phyloP scores from a whole-genome alignment of 2,113 vertebrate genomes.

The Psilopogon haemacephalus region DNA sequence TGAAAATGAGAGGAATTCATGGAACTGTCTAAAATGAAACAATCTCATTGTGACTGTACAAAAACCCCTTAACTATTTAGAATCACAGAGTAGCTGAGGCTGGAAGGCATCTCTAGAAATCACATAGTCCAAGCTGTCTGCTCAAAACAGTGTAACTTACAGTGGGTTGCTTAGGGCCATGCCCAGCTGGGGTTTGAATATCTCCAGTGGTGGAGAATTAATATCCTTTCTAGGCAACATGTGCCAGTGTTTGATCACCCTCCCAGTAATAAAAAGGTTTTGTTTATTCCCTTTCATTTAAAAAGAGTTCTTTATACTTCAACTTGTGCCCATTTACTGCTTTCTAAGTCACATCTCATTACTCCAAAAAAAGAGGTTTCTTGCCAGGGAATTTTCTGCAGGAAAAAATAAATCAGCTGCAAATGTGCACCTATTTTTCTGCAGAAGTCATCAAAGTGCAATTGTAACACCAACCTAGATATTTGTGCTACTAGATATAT shows the following conservation, averaged over 20 bases:
- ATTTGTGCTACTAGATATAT: background rate
- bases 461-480: background rate
- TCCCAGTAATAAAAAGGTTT: background rate
- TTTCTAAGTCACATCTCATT: conserved; percentile 9
- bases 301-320: background rate
- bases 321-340: background rate
- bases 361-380: background rate
- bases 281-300: background rate
- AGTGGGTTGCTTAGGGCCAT: background rate
- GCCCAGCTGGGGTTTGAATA: background rate
- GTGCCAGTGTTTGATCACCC: background rate
- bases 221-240: background rate
- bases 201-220: background rate
- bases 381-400: background rate
- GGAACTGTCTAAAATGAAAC: background rate
- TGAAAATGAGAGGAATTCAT: background rate
- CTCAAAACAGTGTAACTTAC: background rate
- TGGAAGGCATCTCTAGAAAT: background rate
- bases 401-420: background rate
- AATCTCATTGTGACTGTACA: background rate
- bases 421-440: background rate
- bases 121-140: background rate
- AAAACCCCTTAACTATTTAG: background rate
- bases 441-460: background rate
- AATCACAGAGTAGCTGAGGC: background rate